Conservation (phyloP, 2,888 invertebrate genomes). For the Steinernema hermaphroditum region DNA sequence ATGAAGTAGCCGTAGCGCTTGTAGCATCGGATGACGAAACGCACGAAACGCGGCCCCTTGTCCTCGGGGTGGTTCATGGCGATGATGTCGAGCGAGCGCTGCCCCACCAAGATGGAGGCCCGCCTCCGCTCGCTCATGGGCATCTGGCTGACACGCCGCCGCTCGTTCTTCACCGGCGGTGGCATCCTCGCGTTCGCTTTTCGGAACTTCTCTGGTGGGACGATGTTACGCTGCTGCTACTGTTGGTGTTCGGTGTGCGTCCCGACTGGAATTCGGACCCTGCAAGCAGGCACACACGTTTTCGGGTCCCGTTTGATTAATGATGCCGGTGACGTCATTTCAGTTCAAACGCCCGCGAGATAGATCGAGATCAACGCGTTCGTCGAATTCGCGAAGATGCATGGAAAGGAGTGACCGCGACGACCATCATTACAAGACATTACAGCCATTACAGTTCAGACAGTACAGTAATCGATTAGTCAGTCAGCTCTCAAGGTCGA, state of each 20-base stretch:
- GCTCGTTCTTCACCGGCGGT: conserved; percentile 31
- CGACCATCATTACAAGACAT: background rate
- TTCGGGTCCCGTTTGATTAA: background rate
- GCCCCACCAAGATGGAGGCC: conserved; percentile 60
- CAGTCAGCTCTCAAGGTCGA: too few species aligned
- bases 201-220: too few species aligned
- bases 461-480: background rate
- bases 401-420: background rate
- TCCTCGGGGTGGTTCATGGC: conserved; percentile 50
- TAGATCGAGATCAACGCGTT: background rate
- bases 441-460: background rate
- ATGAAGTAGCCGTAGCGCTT: conserved; percentile 62
- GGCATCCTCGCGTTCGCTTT: conserved; percentile 3
- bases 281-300: background rate
- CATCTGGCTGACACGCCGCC: conserved; percentile 31
- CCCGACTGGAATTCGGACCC: conserved; percentile 3
- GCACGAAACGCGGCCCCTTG: conserved; percentile 59
- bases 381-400: too few species aligned
- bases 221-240: background rate
- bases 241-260: background rate
- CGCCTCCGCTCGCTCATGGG: conserved; percentile 52
- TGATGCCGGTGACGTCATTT: conserved; percentile 2
- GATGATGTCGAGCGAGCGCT: conserved; percentile 60
- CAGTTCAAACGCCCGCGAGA: background rate
- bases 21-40: conserved; percentile 61